Conservation (phyloP, 2,113 vertebrate genomes). For the Lepus europaeus region DNA sequence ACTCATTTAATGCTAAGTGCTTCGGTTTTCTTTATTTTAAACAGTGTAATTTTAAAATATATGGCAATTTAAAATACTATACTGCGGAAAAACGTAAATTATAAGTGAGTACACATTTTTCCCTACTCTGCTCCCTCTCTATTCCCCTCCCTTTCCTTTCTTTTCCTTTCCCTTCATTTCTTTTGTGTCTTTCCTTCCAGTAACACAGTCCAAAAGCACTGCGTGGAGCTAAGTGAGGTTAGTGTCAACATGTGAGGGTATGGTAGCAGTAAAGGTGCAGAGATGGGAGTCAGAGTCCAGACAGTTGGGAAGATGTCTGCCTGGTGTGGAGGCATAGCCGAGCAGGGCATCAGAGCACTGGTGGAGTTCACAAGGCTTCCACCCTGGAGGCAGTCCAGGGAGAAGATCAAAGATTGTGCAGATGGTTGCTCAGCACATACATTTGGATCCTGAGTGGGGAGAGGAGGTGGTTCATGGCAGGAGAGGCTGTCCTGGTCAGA, state of each 20-base stretch:
- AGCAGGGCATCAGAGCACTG: neutral
- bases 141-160: accelerated
- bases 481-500: neutral
- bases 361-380: neutral
- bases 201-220: neutral
- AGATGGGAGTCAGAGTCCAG: neutral
- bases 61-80: no score
- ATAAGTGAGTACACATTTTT: neutral
- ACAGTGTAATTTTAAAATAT: neutral
- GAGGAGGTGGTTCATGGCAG: accelerated
- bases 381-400: neutral
- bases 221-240: neutral
- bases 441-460: neutral
- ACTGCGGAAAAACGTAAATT: neutral
- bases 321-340: neutral
- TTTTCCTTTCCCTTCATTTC: neutral
- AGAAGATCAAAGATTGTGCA: neutral
- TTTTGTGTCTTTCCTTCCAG: neutral
- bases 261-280: no score
- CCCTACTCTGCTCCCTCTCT: neutral
- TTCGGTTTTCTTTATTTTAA: neutral
- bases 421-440: neutral
- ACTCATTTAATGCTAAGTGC: neutral
- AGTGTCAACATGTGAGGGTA: neutral
- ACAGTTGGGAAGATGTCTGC: neutral